Base-by-base conservation (phyloP, 1,140 invertebrate genomes). In the Conopomorpha cramerella region DNA sequence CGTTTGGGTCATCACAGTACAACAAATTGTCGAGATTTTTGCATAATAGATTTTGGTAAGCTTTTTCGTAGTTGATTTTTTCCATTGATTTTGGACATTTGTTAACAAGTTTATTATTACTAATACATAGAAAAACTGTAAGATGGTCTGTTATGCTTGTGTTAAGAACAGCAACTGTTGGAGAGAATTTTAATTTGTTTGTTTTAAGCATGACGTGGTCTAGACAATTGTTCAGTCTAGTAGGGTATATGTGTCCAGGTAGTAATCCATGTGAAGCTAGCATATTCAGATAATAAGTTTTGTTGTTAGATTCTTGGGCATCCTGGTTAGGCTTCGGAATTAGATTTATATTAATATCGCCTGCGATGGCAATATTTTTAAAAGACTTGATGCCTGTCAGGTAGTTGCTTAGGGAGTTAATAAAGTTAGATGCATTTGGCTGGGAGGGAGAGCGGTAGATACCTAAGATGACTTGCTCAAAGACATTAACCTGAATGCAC, bases 81-180 rank as follows among this genome's bases (percentile, higher is more conserved):
- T 55, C 92, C 91, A 29, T 81, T 80, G 14, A 30, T 25, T 49
- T 93, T 88, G 1, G 81, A 82, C 47, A 87, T 85, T 45, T 85
- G 86, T 29, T 93, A 61, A 23, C 10, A 23, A 10, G 10, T 23
- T 23, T 23, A 6, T 23, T 23, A 23, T 23, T 23, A 23, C 10
- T 23, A 6, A 23, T 6, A 23, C 19, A 6, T 23, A 23, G 19
- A 23, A 23, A 10, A 23, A 23, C 19, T 6, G 19, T 23, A 6
- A 10, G 10, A 10, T 23, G 19, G 10, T 23, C 19, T 6, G 19
- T 23, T 23, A 10, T 23, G 10, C 4, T 23, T 23, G 19, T 23
- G 19, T 23, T 23, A 23, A 23, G 4, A 23, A 23, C 19, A 6
- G 19, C 19, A 23, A 23, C 10, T 4, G 10, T 23, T 23, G 33